Evolutionary conservation across 2,113 vertebrate genomes (phyloP).

Genomic region (Apteryx mantelli): DNA sequence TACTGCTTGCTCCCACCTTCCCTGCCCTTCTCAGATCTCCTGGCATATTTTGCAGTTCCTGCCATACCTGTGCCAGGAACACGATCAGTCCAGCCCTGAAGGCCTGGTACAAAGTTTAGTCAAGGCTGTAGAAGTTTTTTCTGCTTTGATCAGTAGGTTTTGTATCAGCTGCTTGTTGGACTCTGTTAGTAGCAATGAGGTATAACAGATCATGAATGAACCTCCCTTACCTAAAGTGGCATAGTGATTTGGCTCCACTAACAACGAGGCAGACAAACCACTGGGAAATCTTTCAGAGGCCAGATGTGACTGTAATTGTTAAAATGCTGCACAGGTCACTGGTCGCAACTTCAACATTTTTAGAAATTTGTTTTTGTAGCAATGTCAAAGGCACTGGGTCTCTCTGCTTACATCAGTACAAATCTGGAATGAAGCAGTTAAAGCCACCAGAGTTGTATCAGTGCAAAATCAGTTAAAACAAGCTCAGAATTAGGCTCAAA

Average conservation of each 20-base stretch:
- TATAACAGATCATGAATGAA: background rate
- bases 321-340: conserved; percentile 20
- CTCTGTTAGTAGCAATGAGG: background rate
- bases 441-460: background rate
- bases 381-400: conserved; percentile 26
- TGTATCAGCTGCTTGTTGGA: background rate
- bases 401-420: conserved; percentile 46
- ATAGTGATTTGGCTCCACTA: background rate
- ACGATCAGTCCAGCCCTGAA: background rate
- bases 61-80: background rate
- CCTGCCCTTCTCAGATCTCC: background rate
- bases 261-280: conserved; percentile 15
- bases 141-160: background rate
- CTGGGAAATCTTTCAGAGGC: conserved; percentile 33
- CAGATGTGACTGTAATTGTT: conserved; percentile 60
- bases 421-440: conserved; percentile 38
- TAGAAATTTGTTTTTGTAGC: conserved; percentile 34
- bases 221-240: background rate
- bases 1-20: background rate
- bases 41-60: background rate
- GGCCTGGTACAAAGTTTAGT: background rate
- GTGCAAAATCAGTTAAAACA: conserved; percentile 17
- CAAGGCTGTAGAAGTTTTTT: background rate
- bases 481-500: conserved; percentile 15
- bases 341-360: conserved; percentile 47